These are phyloP conservation scores for Tetranychus truncatus DNA, from an alignment of 2,888 invertebrate species.

Conservation along the genomic window DNA sequence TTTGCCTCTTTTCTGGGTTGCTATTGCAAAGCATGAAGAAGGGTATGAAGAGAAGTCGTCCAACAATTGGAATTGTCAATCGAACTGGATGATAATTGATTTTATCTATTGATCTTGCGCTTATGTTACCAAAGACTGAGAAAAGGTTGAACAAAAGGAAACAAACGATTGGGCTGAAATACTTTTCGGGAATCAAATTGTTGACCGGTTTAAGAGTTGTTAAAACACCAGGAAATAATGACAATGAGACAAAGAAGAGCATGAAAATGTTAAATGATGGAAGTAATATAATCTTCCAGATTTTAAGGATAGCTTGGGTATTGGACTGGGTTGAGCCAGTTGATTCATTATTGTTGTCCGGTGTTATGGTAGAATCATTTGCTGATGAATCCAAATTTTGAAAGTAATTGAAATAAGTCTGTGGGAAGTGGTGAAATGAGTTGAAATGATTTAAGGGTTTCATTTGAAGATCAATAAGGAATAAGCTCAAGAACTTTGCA, in stretches of 20 bases:
- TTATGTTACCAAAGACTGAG: slow-evolving; percentile 74
- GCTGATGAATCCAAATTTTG: neutral
- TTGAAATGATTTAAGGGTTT: too few species aligned
- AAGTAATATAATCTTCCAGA: slow-evolving; percentile 40
- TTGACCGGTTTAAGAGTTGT: slow-evolving; percentile 42
- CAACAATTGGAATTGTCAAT: slow-evolving; percentile 50
- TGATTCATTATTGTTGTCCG: neutral
- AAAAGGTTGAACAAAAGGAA: slow-evolving; percentile 82
- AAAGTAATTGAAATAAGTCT: neutral
- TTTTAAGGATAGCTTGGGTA: neutral
- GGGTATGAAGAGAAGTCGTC: slow-evolving; percentile 63
- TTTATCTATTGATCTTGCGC: slow-evolving; percentile 38
- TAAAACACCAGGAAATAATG: slow-evolving; percentile 72
- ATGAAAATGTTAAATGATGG: slow-evolving; percentile 81
- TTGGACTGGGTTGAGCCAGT: too few species aligned
- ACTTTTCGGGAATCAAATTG: slow-evolving; percentile 35
- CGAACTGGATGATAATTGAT: slow-evolving; percentile 55
- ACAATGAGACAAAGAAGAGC: slow-evolving; percentile 71
- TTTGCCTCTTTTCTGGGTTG: slow-evolving; percentile 42
- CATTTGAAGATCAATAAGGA: too few species aligned
- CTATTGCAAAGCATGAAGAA: slow-evolving; percentile 82
- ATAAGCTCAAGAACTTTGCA: too few species aligned
- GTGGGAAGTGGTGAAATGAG: too few species aligned
- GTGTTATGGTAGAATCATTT: neutral
- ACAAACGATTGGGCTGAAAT: slow-evolving; percentile 58